These are phyloP conservation scores for Cnemophilus loriae DNA, from an alignment of 2,113 vertebrate genomes.

Conservation along the genomic window DNA sequence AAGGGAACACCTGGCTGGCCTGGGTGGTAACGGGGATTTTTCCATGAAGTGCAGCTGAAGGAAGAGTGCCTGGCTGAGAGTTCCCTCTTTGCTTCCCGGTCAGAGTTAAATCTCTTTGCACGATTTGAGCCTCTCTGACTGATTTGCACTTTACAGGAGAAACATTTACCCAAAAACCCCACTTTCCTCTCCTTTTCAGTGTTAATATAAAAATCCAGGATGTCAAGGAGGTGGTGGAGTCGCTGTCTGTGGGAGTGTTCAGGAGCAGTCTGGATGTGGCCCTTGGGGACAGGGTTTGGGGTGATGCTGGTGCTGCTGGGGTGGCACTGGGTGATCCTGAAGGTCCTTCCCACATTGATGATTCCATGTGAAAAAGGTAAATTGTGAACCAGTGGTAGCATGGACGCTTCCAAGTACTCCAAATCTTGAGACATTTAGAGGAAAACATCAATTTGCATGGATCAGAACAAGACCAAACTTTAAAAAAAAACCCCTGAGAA, in stretches of 20 bases:
- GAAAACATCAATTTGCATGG: not conserved
- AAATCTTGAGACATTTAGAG: not conserved
- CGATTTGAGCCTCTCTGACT: not conserved
- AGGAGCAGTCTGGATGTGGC: not conserved
- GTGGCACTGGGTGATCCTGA: accelerated
- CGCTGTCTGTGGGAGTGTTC: accelerated
- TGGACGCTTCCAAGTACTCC: not conserved
- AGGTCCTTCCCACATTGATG: accelerated
- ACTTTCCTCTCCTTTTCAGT: not conserved
- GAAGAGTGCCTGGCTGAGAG: not conserved
- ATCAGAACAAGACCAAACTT: not conserved
- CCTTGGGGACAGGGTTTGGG: not conserved
- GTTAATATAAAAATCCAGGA: not conserved
- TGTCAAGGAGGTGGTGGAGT: not conserved
- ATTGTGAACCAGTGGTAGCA: not conserved
- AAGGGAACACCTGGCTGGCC: not conserved
- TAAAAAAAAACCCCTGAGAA: not conserved
- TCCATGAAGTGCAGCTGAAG: not conserved
- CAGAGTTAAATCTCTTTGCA: not conserved
- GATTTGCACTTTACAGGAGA: not conserved
- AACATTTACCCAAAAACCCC: accelerated
- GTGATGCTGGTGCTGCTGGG: not conserved
- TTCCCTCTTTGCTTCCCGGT: not conserved
- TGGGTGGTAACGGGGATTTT: not conserved
- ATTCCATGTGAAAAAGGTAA: not conserved